phyloP scores from a whole-genome alignment of 23 tunicate species.

The Phallusia fumigata region DNA sequence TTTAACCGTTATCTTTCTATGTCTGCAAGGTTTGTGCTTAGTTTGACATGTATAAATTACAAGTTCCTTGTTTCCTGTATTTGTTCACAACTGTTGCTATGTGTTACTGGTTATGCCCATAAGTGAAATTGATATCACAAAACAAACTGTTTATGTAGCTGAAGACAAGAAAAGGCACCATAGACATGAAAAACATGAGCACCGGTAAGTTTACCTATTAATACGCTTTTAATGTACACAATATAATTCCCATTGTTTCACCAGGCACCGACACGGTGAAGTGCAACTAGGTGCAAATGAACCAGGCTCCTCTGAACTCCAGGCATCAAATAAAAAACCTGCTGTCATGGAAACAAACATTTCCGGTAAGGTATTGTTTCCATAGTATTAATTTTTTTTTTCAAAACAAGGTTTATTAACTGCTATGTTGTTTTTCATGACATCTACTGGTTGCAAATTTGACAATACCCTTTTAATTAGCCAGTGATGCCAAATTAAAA shows the following conservation, averaged over 20 bases:
- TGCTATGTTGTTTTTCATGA: too few species aligned
- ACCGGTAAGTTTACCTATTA: neutral
- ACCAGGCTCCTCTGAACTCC: neutral
- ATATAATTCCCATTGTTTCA: neutral
- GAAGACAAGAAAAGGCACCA: slow-evolving; percentile 31
- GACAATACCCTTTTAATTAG: too few species aligned
- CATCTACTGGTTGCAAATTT: too few species aligned
- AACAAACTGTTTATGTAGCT: neutral
- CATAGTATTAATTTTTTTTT: too few species aligned
- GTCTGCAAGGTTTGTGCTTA: too few species aligned
- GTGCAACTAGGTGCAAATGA: neutral
- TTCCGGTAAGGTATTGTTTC: neutral
- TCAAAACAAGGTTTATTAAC: too few species aligned
- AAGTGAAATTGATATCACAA: too few species aligned
- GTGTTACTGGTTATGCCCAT: too few species aligned
- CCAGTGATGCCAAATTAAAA: neutral
- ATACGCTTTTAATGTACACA: neutral
- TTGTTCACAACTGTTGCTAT: too few species aligned
- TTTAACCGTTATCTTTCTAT: too few species aligned
- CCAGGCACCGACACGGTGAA: neutral
- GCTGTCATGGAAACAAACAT: neutral
- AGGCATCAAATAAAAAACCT: neutral
- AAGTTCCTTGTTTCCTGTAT: too few species aligned
- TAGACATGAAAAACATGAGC: slow-evolving; percentile 11
- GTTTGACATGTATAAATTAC: too few species aligned